Percentiles rank a stretch among this genome's conserved stretches.
Conservation (phyloP, 1,140 invertebrate species). For the Tyrophagus putrescentiae region DNA sequence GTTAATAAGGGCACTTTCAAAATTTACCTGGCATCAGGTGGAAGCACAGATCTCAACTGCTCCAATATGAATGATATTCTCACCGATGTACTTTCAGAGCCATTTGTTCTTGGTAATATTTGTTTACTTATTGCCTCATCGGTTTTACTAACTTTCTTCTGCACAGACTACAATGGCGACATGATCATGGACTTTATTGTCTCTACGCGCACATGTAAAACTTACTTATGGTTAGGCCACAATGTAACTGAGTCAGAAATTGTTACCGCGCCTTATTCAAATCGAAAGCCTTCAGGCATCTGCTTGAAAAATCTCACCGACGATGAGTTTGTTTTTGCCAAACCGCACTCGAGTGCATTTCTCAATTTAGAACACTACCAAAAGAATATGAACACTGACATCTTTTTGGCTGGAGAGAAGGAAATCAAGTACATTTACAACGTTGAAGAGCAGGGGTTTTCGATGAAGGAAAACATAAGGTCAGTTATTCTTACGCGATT, state of each 20-base stretch:
- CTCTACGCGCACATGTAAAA: too few relatives aligned
- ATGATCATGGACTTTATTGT: conserved; percentile 70
- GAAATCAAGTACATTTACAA: conserved; percentile 20
- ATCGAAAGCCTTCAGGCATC: too few relatives aligned
- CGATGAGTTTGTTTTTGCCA: conserved; percentile 38
- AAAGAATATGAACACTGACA: conserved; percentile 60
- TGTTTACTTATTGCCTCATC: too few relatives aligned
- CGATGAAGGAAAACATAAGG: neutral
- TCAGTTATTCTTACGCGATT: neutral
- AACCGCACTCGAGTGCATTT: conserved; percentile 73
- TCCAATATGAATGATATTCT: neutral
- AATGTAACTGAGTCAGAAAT: too few relatives aligned
- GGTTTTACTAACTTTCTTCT: too few relatives aligned
- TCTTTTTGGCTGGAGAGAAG: conserved; percentile 55
- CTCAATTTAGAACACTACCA: conserved; percentile 52
- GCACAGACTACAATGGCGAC: conserved; percentile 80
- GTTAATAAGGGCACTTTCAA: too few relatives aligned
- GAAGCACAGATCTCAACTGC: too few relatives aligned
- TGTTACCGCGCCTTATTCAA: too few relatives aligned
- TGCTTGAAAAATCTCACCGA: conserved; percentile 2
- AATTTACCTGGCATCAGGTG: too few relatives aligned
- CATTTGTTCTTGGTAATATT: conserved; percentile 45
- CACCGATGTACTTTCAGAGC: neutral
- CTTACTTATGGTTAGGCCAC: too few relatives aligned
- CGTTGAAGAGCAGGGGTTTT: neutral